Percentiles rank a stretch among this genome's conserved stretches.
Evolutionary conservation across 2,888 invertebrate genomes (phyloP).

Genomic region (Drosophila ezoana): DNA sequence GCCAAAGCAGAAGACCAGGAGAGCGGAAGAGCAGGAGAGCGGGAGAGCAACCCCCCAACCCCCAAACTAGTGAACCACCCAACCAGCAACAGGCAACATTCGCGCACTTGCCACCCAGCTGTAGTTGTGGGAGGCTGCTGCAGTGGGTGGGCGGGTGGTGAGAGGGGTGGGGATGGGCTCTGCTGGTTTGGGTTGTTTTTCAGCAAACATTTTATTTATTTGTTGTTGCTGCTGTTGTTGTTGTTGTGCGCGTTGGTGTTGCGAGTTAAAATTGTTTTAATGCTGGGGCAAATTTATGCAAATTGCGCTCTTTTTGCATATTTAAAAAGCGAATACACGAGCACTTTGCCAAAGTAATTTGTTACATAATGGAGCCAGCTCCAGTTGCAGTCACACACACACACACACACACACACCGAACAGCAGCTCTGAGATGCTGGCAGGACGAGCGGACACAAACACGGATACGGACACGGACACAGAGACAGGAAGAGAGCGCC

Average conservation of each 20-base stretch:
- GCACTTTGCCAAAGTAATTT: slow-evolving; percentile 84
- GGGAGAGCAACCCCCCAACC: slow-evolving; percentile 12
- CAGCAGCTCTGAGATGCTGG: slow-evolving; percentile 45
- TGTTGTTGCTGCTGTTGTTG: slow-evolving; percentile 31
- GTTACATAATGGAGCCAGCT: slow-evolving; percentile 75
- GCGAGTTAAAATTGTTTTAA: slow-evolving; percentile 84
- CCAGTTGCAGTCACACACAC: slow-evolving; percentile 25
- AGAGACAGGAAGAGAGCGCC: slow-evolving; percentile 30
- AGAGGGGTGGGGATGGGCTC: background rate
- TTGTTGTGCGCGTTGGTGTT: slow-evolving; percentile 67
- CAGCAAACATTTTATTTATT: slow-evolving; percentile 30
- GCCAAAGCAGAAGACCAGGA: slow-evolving; percentile 29
- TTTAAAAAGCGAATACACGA: slow-evolving; percentile 85
- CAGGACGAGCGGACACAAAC: background rate
- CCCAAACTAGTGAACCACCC: slow-evolving; percentile 36
- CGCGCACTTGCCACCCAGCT: slow-evolving; percentile 16
- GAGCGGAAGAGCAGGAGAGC: slow-evolving; percentile 22
- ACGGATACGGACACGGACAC: slow-evolving; percentile 2
- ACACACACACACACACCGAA: background rate
- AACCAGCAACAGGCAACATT: slow-evolving; percentile 53
- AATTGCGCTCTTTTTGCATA: slow-evolving; percentile 85
- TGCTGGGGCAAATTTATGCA: slow-evolving; percentile 84
- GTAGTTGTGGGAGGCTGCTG: slow-evolving; percentile 17
- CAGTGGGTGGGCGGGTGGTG: background rate
- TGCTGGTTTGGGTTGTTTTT: slow-evolving; percentile 26